These are phyloP conservation scores for Exephanes ischioxanthus DNA, from an alignment of 2,888 invertebrate genomes.

Conservation along the genomic window DNA sequence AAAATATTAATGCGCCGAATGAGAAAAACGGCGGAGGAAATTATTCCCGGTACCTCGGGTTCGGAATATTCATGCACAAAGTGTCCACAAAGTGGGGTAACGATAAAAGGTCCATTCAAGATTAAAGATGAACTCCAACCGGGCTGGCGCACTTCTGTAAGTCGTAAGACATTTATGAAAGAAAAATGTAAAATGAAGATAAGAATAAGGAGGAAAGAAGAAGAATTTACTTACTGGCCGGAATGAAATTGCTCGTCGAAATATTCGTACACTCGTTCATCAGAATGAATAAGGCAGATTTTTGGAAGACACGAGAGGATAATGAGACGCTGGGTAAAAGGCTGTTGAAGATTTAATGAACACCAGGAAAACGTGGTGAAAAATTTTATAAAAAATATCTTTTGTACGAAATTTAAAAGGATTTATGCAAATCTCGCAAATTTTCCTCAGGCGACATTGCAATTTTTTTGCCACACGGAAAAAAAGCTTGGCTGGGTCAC, in stretches of 20 bases:
- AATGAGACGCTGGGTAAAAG: not conserved
- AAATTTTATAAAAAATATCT: not conserved
- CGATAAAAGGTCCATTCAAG: conserved; percentile 13
- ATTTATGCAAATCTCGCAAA: not conserved
- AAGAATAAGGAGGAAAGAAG: not conserved
- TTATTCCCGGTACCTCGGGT: not conserved
- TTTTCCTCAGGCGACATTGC: no score
- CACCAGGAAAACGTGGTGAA: not conserved
- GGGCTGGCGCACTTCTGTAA: not conserved
- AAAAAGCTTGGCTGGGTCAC: no score
- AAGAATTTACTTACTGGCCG: not conserved
- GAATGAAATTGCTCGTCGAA: not conserved
- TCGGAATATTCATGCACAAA: conserved; percentile 18
- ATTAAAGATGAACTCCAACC: conserved; percentile 4
- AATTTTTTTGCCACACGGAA: no score
- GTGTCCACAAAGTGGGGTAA: not conserved
- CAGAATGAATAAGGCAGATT: not conserved
- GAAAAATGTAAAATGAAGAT: conserved; percentile 2
- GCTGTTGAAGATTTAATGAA: not conserved
- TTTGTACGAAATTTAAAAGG: not conserved
- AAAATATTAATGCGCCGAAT: conserved; percentile 34
- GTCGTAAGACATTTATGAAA: conserved; percentile 33
- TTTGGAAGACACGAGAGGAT: not conserved
- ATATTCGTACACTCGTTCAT: conserved; percentile 5
- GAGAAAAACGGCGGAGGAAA: conserved; percentile 17